These are phyloP conservation scores for Sinodicranocentrus sp. DNA, from an alignment of 2,888 invertebrate species.

Conservation along the genomic window DNA sequence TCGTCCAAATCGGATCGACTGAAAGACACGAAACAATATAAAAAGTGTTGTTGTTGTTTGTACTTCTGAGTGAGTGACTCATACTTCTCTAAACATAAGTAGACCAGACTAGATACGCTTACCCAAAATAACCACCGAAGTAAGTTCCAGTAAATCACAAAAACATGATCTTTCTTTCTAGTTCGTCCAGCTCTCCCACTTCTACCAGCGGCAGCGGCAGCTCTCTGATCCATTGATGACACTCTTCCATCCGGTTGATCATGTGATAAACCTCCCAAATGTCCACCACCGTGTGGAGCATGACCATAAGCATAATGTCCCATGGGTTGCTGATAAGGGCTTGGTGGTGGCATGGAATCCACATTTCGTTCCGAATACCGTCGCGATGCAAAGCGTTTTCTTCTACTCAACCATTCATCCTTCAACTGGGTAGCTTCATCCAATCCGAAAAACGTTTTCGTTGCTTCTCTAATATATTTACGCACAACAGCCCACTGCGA, in stretches of 20 bases:
- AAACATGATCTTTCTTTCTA: slow-evolving; percentile 76
- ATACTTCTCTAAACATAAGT: too few species aligned
- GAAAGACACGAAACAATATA: too few species aligned
- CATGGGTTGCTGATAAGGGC: slow-evolving; percentile 74
- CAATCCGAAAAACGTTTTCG: slow-evolving; percentile 71
- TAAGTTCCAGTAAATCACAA: slow-evolving; percentile 76
- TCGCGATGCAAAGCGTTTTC: slow-evolving; percentile 75
- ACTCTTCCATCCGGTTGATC: slow-evolving; percentile 73
- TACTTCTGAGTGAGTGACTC: too few species aligned
- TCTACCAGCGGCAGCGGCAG: slow-evolving; percentile 53
- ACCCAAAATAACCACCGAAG: slow-evolving; percentile 76
- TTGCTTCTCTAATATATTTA: slow-evolving; percentile 74
- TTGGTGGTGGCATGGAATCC: slow-evolving; percentile 76
- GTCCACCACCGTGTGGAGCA: slow-evolving; percentile 58
- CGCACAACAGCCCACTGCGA: slow-evolving; percentile 73
- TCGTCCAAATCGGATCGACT: slow-evolving; percentile 75
- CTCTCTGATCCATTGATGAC: slow-evolving; percentile 70
- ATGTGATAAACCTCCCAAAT: slow-evolving; percentile 49
- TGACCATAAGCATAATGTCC: slow-evolving; percentile 66
- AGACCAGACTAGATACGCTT: too few species aligned
- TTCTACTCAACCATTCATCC: slow-evolving; percentile 75
- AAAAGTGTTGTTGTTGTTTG: too few species aligned
- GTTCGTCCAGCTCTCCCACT: slow-evolving; percentile 71
- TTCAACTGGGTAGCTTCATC: slow-evolving; percentile 72
- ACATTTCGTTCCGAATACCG: slow-evolving; percentile 76